Base-by-base conservation (phyloP, 2,113 vertebrate species). In the Mola mola region DNA sequence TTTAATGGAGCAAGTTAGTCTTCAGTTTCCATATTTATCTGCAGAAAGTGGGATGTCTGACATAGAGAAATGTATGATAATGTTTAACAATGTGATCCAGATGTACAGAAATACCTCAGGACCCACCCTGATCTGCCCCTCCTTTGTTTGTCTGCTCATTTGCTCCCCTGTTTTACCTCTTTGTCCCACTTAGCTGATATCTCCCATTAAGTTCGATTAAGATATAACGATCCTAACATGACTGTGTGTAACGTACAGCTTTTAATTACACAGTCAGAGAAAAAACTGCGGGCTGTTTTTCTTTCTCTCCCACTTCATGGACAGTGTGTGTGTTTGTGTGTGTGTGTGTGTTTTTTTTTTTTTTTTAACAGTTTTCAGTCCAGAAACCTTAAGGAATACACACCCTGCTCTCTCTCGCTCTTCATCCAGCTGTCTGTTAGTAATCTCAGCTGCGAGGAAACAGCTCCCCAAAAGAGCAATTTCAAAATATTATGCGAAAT, bases 391-490 rank as follows among this genome's bases (percentile, higher is more conserved):
- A 25, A 28, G 53, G 6, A 19, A 16, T 12, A 33, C 75, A 75
- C 69, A 26, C 66, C 78, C 75, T 66, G 46, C 36, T 73, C 42
- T 82, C 64, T 57, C 75, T 42, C 22, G 49, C 64, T 77, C 43
- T 65, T 73, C 50, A 53, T 79, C 21, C 29, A 16, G 55, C n/a
- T 36, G 28, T 33, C 34, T 44, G 19, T 47, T 17, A n/a, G 11
- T 80, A 62, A 74, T 34, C 66, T 72, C 62, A 66, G 50, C 28
- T 59, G 10, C 76, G 46, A 66, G 77, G 61, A 83, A 73, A 50
- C 24, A 46, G 21, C 36, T 80, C 58, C 62, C 40, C 2, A 1
- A 42, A 71, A 41, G 26, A 36, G 37, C 25, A 16, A 1, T 29
- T 29, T 55, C 13, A 56, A n/a, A n/a, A n/a, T n/a, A n/a, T n/a